A percentile compares a stretch with the other conserved stretches of the same genome.
These are phyloP conservation scores for Leucania comma DNA, from an alignment of 2,888 invertebrate species.

Conservation along the genomic window DNA sequence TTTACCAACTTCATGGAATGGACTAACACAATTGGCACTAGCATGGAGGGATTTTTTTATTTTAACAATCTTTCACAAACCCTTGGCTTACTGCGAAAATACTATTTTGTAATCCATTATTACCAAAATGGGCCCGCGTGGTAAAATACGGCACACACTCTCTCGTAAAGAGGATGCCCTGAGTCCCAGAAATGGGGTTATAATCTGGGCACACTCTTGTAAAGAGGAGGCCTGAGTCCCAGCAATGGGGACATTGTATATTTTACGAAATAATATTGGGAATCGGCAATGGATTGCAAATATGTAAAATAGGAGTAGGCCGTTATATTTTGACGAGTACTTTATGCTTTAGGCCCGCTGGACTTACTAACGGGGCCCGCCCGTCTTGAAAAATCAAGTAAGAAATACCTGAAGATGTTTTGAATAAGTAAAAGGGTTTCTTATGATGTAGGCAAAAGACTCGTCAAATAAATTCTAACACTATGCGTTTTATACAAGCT, in stretches of 20 bases:
- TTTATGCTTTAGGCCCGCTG: slow-evolving; percentile 2
- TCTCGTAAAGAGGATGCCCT: not conserved
- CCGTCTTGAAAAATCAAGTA: not conserved
- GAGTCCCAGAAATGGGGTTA: not conserved
- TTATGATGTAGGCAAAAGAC: slow-evolving; percentile 5
- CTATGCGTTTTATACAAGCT: slow-evolving; percentile 49
- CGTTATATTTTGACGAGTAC: slow-evolving; percentile 22
- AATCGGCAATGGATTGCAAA: slow-evolving; percentile 30
- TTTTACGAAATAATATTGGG: not conserved
- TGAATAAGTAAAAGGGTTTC: not conserved
- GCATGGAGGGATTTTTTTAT: slow-evolving; percentile 84
- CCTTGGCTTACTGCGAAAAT: slow-evolving; percentile 20
- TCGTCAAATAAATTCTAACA: slow-evolving; percentile 36
- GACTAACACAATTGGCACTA: slow-evolving; percentile 84
- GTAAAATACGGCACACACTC: not conserved
- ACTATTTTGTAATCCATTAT: slow-evolving; percentile 19
- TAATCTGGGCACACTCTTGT: not conserved
- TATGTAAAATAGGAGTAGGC: not conserved
- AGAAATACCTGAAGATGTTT: not conserved
- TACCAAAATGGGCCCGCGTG: not conserved
- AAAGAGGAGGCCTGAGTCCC: too few species aligned
- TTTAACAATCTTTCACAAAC: slow-evolving; percentile 60
- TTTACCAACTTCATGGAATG: slow-evolving; percentile 74
- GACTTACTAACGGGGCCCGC: not conserved
- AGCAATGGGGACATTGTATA: not conserved